phyloP scores from a whole-genome alignment of 2,888 invertebrate genomes.

The Campoplex capitator region DNA sequence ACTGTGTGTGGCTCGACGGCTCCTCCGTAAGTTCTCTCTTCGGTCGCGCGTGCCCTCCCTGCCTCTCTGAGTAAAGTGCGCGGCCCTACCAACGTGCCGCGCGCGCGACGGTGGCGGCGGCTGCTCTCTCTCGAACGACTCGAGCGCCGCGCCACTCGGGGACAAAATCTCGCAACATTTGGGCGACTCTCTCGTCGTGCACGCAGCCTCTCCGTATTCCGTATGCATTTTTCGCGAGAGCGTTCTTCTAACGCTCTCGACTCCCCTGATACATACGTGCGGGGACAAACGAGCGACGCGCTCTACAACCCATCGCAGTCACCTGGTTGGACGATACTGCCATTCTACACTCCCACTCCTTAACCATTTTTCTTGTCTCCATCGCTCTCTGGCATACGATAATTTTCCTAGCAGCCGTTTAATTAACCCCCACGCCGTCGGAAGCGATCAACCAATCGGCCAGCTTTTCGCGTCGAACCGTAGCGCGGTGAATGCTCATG shows the following conservation, averaged over 20 bases:
- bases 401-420: constrained; percentile 27
- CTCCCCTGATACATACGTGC: constrained; percentile 64
- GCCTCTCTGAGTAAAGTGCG: constrained; percentile 75
- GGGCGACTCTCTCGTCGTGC: constrained; percentile 6
- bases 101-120: constrained; percentile 60
- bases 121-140: constrained; percentile 52
- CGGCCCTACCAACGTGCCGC: constrained; percentile 71
- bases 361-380: background rate
- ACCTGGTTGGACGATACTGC: constrained; percentile 73
- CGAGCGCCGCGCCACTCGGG: constrained; percentile 39
- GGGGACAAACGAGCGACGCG: constrained; percentile 71
- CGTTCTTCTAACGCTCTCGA: constrained; percentile 19
- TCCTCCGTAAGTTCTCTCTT: constrained; percentile 81
- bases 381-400: constrained; percentile 2
- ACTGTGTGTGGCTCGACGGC: constrained; percentile 78
- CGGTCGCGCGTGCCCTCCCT: constrained; percentile 73
- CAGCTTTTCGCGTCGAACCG: background rate
- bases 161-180: constrained; percentile 42
- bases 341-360: constrained; percentile 62
- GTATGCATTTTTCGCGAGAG: background rate
- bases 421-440: constrained; percentile 1
- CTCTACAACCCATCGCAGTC: constrained; percentile 77
- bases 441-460: constrained; percentile 12
- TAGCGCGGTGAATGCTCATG: constrained; percentile 10
- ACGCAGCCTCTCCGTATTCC: background rate